Conservation (phyloP, 2,113 vertebrate genomes). For the Nettapus auritus region DNA sequence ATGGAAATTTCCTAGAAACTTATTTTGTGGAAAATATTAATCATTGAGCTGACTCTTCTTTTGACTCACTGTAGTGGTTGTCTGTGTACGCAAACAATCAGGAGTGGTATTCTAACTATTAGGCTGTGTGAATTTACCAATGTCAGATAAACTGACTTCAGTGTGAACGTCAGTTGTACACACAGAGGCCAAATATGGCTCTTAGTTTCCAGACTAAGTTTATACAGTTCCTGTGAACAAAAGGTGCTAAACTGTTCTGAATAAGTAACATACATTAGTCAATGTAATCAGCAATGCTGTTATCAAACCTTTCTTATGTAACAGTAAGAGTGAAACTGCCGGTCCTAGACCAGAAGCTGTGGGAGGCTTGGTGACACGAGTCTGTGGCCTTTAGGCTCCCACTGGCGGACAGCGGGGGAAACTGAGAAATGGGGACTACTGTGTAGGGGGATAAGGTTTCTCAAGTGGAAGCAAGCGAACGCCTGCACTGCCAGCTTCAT, state of each 20-base stretch:
- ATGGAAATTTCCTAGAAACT: neutral
- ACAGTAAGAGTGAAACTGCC: neutral
- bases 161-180: neutral
- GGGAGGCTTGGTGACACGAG: neutral
- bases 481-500: accelerated
- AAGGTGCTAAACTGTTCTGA: neutral
- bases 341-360: neutral
- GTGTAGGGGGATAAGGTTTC: neutral
- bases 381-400: neutral
- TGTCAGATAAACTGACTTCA: neutral
- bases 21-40: neutral
- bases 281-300: neutral
- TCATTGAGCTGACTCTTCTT: neutral
- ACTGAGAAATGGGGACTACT: neutral
- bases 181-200: neutral
- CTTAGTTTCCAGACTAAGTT: neutral
- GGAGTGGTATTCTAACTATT: neutral
- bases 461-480: neutral
- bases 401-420: neutral
- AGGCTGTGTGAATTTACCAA: neutral
- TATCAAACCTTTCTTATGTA: neutral
- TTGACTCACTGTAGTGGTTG: neutral
- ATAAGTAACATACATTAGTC: neutral
- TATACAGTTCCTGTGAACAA: neutral
- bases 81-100: neutral